Evolutionary conservation across 2,888 invertebrate genomes (phyloP).

Genomic region (Philhelius pedissequus): DNA sequence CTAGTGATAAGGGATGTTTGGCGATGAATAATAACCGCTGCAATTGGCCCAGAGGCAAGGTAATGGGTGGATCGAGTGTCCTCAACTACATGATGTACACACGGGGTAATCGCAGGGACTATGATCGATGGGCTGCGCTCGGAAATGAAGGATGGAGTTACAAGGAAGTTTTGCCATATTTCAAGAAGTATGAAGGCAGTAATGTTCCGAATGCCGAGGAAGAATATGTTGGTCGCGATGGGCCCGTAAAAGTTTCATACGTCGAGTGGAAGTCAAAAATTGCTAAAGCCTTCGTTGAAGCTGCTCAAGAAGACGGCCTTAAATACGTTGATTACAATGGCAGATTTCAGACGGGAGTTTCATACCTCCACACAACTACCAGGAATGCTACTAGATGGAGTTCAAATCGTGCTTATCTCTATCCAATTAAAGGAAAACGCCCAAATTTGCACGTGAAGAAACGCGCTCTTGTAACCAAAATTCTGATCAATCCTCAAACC

Average conservation of each 20-base stretch:
- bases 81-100: conserved; percentile 91
- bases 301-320: conserved; percentile 83
- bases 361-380: conserved; percentile 82
- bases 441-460: conserved; percentile 82
- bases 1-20: conserved; percentile 85
- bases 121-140: conserved; percentile 86
- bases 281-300: conserved; percentile 83
- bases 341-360: conserved; percentile 82
- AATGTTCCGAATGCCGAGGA: conserved; percentile 80
- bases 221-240: conserved; percentile 80
- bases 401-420: conserved; percentile 82
- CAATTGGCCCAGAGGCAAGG: conserved; percentile 89
- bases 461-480: conserved; percentile 80
- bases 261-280: conserved; percentile 82
- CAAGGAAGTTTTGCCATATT: conserved; percentile 86
- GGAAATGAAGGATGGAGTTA: conserved; percentile 89
- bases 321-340: conserved; percentile 85
- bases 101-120: conserved; percentile 85
- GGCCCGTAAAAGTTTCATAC: conserved; percentile 81
- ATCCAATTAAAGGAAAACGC: conserved; percentile 79
- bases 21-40: conserved; percentile 88
- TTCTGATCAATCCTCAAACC: conserved; percentile 80
- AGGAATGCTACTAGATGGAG: conserved; percentile 82
- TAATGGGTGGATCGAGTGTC: conserved; percentile 89
- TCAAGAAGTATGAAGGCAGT: conserved; percentile 88